Conservation (phyloP, 2,797 vertebrate genomes). For the Lepilemur septentrionalis region DNA sequence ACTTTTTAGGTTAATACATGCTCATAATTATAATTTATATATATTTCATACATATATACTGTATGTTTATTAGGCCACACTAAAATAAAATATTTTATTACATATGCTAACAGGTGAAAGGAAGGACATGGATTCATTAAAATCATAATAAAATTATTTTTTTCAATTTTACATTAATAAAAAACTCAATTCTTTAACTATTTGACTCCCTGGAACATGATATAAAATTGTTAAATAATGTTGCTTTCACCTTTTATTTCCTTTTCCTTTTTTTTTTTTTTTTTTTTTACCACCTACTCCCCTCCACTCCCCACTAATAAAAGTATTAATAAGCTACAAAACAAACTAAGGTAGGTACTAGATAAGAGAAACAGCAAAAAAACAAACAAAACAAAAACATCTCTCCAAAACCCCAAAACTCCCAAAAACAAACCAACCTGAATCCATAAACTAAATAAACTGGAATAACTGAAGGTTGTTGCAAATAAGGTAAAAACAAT, state of each 20-base stretch:
- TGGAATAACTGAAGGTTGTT: neutral
- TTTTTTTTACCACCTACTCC: neutral
- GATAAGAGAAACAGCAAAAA: neutral
- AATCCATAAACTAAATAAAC: neutral
- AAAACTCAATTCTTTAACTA: neutral
- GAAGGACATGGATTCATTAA: neutral
- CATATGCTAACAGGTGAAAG: neutral
- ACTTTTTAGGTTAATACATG: neutral
- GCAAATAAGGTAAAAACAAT: neutral
- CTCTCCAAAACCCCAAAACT: neutral
- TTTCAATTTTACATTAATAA: neutral
- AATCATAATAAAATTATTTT: neutral
- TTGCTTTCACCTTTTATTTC: neutral
- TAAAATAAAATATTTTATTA: slow-evolving; percentile 1
- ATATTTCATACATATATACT: neutral
- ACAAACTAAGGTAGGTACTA: neutral
- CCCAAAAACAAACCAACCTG: neutral
- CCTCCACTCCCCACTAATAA: neutral
- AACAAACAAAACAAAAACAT: neutral
- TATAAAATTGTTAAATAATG: neutral
- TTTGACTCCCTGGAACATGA: neutral
- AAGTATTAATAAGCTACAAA: neutral
- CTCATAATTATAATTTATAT: neutral
- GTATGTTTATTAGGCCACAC: neutral
- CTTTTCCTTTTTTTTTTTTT: neutral